Evolutionary conservation across 23 tunicate species (phyloP), one percentile per base, ranked within the genome.

Genomic region (Halocynthia aurantium): DNA sequence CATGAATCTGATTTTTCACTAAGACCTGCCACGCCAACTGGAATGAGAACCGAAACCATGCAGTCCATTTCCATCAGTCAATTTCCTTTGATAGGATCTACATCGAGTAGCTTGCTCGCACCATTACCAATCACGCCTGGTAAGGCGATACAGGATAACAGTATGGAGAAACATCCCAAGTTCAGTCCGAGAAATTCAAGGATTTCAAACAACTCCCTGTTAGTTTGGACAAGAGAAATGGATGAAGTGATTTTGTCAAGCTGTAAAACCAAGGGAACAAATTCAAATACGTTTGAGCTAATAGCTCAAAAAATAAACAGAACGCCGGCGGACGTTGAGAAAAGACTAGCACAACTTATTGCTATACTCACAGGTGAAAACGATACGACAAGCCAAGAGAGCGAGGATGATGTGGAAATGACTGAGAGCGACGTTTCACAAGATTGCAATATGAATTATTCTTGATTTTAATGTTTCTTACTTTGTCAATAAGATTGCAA

Each of bases 141-240:
- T 19, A 67, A 67, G 22, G 21, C 22, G 31, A 53, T 54, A 17
- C 78, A 53, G 17, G 69, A 52, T 22, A 6, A 10, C 55, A 64
- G 8, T 2, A 40, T 31, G 31, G 18, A 40, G 78, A 7, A 54
- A 54, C 56, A 53, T 1, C 58, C 75, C 22, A 19, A 10, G 70
- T 65, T 10, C 49, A 65, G 1, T 31, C 4, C 44, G 44, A 31
- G 4, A 31, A 31, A 31, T 31, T 31, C 44, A 31, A 31, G 44
- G 44, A 0, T 31, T 31, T 31, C 44, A 31, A 31, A 31, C 44
- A 31, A 31, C 44, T 31, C 44, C 44, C 44, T 4, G 1, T 31
- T 31, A 31, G 44, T 31, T 4, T 87, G 94, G 94, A 82, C 83
- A 10, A 57, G 86, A 55, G 83, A 82, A 8, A 83, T 76, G 5